Percentiles rank a stretch among this genome's conserved stretches.
Conservation (phyloP, 2,113 vertebrate species). For the Amia ocellicauda region DNA sequence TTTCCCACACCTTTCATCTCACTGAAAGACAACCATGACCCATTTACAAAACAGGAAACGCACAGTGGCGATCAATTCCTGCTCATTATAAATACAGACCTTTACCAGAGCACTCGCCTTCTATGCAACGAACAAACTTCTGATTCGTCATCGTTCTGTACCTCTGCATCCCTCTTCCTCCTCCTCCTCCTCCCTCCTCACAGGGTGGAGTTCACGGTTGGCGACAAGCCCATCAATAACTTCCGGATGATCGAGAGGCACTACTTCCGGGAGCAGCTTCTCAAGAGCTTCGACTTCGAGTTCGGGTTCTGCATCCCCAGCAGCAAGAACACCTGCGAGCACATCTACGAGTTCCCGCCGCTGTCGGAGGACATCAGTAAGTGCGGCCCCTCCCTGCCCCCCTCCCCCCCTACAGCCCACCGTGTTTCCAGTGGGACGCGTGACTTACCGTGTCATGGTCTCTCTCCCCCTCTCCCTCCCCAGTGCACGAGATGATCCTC, state of each 20-base stretch:
- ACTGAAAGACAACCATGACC: too few relatives aligned
- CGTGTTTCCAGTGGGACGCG: neutral
- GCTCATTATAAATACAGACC: too few relatives aligned
- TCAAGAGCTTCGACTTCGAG: constrained; percentile 97
- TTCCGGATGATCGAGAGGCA: constrained; percentile 99
- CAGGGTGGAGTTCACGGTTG: constrained; percentile 97
- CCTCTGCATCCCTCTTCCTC: too few relatives aligned
- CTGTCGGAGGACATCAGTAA: constrained; percentile 95
- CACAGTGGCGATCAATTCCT: too few relatives aligned
- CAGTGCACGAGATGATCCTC: constrained; percentile 94
- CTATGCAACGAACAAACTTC: too few relatives aligned
- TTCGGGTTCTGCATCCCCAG: constrained; percentile 98
- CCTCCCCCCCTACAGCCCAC: neutral
- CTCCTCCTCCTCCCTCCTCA: constrained; percentile 16
- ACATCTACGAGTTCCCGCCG: constrained; percentile 96
- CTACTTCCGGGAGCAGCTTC: constrained; percentile 89
- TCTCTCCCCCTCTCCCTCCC: constrained; percentile 24
- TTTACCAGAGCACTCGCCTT: too few relatives aligned
- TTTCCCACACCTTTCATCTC: too few relatives aligned
- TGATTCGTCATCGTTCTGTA: too few relatives aligned
- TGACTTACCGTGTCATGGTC: neutral
- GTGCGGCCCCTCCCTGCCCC: constrained; percentile 33
- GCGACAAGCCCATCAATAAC: constrained; percentile 92
- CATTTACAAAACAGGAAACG: too few relatives aligned
- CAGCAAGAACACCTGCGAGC: constrained; percentile 97